A percentile compares a stretch with the other conserved stretches of the same genome.
Evolutionary conservation across 2,888 invertebrate species (phyloP).

Genomic region (Tyria jacobaeae): DNA sequence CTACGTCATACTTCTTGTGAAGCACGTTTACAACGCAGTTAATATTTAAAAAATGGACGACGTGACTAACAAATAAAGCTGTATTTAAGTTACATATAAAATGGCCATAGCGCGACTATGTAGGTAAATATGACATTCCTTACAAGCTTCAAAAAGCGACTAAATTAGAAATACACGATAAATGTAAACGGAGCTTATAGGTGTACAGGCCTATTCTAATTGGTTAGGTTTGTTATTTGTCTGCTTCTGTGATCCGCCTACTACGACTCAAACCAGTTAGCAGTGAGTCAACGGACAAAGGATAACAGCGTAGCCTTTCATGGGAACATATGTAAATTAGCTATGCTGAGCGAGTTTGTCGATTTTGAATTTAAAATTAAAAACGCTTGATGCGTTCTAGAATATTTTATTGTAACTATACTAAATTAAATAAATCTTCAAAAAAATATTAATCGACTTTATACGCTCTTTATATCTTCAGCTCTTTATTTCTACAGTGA

Average conservation of each 20-base stretch:
- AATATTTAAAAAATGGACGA: conserved; percentile 19
- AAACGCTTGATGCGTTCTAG: neutral
- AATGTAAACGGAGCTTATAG: neutral
- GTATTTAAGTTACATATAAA: conserved; percentile 30
- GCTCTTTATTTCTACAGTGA: no score
- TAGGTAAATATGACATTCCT: conserved; percentile 41
- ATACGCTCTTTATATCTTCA: no score
- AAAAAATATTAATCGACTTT: no score
- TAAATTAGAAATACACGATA: conserved; percentile 14
- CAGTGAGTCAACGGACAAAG: conserved; percentile 42
- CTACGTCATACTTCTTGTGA: neutral
- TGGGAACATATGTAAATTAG: conserved; percentile 26
- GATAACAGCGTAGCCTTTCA: conserved; percentile 22
- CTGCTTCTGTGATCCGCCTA: conserved; percentile 18
- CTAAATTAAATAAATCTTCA: no score
- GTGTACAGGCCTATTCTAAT: conserved; percentile 20
- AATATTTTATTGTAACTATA: neutral
- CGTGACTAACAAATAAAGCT: conserved; percentile 37
- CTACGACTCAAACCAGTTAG: conserved; percentile 39
- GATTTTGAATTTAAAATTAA: conserved; percentile 10
- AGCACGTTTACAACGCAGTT: conserved; percentile 2
- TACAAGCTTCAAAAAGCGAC: conserved; percentile 15
- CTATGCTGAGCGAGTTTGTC: neutral
- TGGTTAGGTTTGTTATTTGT: conserved; percentile 28
- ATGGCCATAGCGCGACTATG: conserved; percentile 22